A percentile compares a stretch with the other conserved stretches of the same genome.
phyloP scores from a whole-genome alignment of 1,140 invertebrate species.

The Uloborus diversus region DNA sequence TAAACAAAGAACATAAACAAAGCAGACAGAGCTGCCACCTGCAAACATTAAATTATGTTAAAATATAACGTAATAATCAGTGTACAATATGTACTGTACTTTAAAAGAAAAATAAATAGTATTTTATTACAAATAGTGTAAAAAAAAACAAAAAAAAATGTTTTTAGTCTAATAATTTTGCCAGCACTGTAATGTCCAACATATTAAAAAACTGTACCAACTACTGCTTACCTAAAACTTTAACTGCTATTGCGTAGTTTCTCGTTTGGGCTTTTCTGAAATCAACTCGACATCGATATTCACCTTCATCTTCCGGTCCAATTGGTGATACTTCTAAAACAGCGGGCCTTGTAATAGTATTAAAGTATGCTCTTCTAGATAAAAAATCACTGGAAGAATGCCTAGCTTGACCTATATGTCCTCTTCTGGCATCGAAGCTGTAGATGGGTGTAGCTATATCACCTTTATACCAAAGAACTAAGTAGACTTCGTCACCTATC shows the following conservation, averaged over 20 bases:
- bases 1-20: no score
- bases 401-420: slow-evolving; percentile 59
- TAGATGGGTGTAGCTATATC: slow-evolving; percentile 81
- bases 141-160: no score
- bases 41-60: no score
- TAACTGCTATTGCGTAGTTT: slow-evolving; percentile 85
- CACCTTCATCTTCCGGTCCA: slow-evolving; percentile 73
- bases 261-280: slow-evolving; percentile 87
- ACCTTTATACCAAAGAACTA: slow-evolving; percentile 89
- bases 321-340: slow-evolving; percentile 56
- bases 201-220: neutral
- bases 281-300: slow-evolving; percentile 89
- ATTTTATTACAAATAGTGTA: no score
- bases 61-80: no score
- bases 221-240: slow-evolving; percentile 80
- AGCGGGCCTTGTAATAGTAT: slow-evolving; percentile 56
- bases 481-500: slow-evolving; percentile 77
- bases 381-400: slow-evolving; percentile 59
- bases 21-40: no score
- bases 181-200: no score
- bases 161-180: no score
- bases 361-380: slow-evolving; percentile 57
- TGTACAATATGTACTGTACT: no score
- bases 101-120: no score
- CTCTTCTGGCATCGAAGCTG: slow-evolving; percentile 66